Evolutionary conservation across 2,888 invertebrate species (phyloP), one percentile per base, ranked within the genome.

Genomic region (Auanema freiburgensis): DNA sequence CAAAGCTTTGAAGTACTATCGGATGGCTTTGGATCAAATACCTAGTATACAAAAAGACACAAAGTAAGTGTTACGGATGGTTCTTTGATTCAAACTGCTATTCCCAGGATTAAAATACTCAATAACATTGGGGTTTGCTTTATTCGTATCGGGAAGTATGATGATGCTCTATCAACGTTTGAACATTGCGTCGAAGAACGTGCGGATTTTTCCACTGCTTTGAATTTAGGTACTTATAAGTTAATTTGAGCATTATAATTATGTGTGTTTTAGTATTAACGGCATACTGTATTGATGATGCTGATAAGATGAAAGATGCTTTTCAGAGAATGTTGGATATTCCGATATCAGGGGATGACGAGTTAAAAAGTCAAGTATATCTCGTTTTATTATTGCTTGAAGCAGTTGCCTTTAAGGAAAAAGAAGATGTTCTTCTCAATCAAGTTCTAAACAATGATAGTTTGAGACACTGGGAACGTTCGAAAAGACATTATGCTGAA

Each of bases 121-220:
- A 95, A 96, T 86, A 98, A 98, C 84, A 97, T 98, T 81, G 93
- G 92, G 0, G 89, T 95, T 69, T 88, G 95, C 24, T 91, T 97
- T 83, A 92, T 97, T 24, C 91, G 92, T 83, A 92, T 96, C 91
- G 93, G 93, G 33, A 93, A 95, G 84, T 93, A 93, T 85, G 91
- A 91, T 58, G 97, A 98, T 84, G 97, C 98, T 0, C 91, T 94
- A 52, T 91, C 92, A 3, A 93, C 93, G 79, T 93, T 98, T 85
- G 97, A 98, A 84, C 95, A 93, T 85, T 95, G 97, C 65, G 94
- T 98, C 92, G 91, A 92, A 59, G 96, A 97, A 85, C 90, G 91
- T 77, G 91, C 94, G 0, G 92, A 92, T 84, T 91, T 92, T 83
- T 90, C 87, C 71, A 79, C 88, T 83, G 93, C 94, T 50, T 88